A percentile compares a stretch with the other conserved stretches of the same genome.
These are phyloP conservation scores for Micromussa lordhowensis DNA, from an alignment of 92 coral and sea anemone genomes.

Conservation along the genomic window DNA sequence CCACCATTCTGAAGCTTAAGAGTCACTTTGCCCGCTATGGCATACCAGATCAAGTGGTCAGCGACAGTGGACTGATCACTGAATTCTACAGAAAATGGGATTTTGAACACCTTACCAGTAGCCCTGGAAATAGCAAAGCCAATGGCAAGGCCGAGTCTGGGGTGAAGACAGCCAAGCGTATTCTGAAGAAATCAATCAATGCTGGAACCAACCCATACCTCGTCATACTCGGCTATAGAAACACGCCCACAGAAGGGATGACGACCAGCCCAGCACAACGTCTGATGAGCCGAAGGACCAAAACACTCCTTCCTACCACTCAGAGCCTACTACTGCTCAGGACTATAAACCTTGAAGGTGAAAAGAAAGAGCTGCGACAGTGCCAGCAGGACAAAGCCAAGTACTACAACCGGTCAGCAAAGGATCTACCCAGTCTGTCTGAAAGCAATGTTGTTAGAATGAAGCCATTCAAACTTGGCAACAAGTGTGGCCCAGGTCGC, in stretches of 20 bases:
- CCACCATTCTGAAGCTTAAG: conserved; percentile 6
- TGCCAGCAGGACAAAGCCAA: neutral
- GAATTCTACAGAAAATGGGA: neutral
- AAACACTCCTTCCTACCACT: neutral
- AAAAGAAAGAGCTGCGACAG: neutral
- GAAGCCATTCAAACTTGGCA: too few relatives aligned
- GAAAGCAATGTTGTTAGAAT: too few relatives aligned
- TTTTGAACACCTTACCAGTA: conserved; percentile 1
- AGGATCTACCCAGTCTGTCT: too few relatives aligned
- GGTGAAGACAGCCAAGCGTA: neutral
- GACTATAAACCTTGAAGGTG: neutral
- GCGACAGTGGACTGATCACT: neutral
- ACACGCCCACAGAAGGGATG: conserved; percentile 56
- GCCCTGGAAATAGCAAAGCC: conserved; percentile 2
- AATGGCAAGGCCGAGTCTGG: conserved; percentile 7
- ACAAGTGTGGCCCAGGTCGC: too few relatives aligned
- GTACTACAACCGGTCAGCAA: neutral
- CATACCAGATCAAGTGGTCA: conserved; percentile 10
- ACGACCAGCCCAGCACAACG: conserved; percentile 38
- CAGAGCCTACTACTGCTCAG: neutral
- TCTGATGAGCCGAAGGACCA: conserved; percentile 40
- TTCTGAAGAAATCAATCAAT: neutral
- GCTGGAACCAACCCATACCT: neutral
- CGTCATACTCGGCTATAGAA: neutral
- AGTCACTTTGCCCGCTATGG: conserved; percentile 19